Conservation (phyloP, 2,113 vertebrate species). For the Oryzias curvinotus region DNA sequence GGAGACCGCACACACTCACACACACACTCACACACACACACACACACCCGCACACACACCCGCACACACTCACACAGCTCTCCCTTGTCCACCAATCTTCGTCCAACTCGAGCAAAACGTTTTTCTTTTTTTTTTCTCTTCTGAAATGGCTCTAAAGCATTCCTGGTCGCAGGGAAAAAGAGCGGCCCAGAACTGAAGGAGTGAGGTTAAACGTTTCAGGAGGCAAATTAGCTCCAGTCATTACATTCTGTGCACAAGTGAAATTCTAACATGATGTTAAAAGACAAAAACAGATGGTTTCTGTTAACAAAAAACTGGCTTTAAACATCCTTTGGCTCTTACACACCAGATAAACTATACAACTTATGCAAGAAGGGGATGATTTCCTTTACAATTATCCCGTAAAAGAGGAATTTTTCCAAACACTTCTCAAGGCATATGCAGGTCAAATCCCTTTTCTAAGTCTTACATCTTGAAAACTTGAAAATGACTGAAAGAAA, state of each 20-base stretch:
- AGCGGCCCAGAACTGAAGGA: constrained; percentile 21
- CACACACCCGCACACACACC: constrained; percentile 28
- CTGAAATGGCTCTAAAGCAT: constrained; percentile 57
- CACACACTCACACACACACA: constrained; percentile 27
- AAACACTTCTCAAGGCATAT: constrained; percentile 19
- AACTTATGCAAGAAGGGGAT: constrained; percentile 31
- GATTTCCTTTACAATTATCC: constrained; percentile 28
- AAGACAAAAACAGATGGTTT: neutral
- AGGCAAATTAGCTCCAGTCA: constrained; percentile 17
- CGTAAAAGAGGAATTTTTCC: constrained; percentile 11
- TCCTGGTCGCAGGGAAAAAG: constrained; percentile 44
- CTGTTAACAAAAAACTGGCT: constrained; percentile 7
- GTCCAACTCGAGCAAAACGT: constrained; percentile 46
- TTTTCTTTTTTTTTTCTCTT: constrained; percentile 14
- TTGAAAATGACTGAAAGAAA: constrained; percentile 13
- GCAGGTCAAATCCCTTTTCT: constrained; percentile 6
- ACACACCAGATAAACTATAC: constrained; percentile 15
- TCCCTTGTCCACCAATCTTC: constrained; percentile 55
- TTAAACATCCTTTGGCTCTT: constrained; percentile 45
- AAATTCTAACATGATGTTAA: constrained; percentile 20
- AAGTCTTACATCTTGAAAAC: constrained; percentile 8
- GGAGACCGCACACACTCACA: constrained; percentile 58
- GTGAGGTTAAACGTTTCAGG: constrained; percentile 37
- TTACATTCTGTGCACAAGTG: constrained; percentile 2
- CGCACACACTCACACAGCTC: constrained; percentile 24